These are phyloP conservation scores for Hydrotaea diabolus DNA, from an alignment of 2,888 invertebrate genomes.

Conservation along the genomic window DNA sequence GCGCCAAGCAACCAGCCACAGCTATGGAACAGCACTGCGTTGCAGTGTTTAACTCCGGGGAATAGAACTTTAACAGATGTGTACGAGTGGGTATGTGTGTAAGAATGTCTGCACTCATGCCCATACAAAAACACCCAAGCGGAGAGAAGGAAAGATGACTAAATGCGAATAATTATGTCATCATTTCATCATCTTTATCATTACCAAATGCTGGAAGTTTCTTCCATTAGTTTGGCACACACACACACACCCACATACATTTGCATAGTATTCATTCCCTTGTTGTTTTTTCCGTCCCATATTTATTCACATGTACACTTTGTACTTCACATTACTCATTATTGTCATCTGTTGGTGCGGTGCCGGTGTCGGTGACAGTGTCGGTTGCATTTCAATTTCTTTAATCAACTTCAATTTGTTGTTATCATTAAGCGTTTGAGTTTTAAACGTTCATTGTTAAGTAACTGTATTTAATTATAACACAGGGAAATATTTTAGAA, in stretches of 20 bases:
- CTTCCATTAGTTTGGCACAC: not conserved
- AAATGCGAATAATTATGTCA: conserved; percentile 36
- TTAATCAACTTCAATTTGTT: not conserved
- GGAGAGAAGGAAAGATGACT: not conserved
- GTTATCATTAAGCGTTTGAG: not conserved
- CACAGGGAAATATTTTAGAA: too few species aligned
- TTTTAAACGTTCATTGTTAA: too few species aligned
- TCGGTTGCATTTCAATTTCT: not conserved
- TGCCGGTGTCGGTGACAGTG: not conserved
- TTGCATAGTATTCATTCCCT: not conserved
- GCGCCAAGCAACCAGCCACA: not conserved
- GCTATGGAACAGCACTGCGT: not conserved
- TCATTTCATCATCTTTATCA: conserved; percentile 15
- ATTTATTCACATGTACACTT: not conserved
- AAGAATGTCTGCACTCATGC: not conserved
- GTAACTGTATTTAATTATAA: too few species aligned
- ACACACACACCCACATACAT: not conserved
- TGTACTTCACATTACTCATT: not conserved
- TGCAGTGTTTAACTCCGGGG: conserved; percentile 7
- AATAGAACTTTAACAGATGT: not conserved
- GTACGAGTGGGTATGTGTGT: not conserved
- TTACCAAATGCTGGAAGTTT: not conserved
- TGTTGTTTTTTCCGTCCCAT: not conserved
- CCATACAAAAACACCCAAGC: not conserved
- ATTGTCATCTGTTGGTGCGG: not conserved